phyloP scores from a whole-genome alignment of 2,797 vertebrate genomes.

The Sylvia borin region DNA sequence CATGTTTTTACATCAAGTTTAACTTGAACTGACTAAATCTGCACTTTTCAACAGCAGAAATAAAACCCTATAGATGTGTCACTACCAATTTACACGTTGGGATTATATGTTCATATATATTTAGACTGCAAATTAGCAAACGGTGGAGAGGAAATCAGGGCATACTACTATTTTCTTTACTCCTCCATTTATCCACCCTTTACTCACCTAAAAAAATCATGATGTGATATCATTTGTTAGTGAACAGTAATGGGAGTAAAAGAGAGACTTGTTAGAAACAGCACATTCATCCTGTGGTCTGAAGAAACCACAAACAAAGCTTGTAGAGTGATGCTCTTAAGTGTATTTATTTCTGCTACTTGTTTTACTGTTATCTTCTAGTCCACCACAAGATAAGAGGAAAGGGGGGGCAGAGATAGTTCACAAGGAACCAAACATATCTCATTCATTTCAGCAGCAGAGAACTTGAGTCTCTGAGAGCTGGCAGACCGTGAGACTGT shows the following conservation, averaged over 20 bases:
- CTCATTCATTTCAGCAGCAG: not conserved
- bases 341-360: not conserved
- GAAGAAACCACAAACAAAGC: not conserved
- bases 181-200: not conserved
- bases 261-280: not conserved
- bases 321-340: not conserved
- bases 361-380: not conserved
- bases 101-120: not conserved
- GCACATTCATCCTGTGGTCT: not conserved
- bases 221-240: not conserved
- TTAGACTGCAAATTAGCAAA: not conserved
- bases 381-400: not conserved
- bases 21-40: not conserved
- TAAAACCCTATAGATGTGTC: not conserved
- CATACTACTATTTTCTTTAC: not conserved
- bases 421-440: not conserved
- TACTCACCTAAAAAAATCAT: not conserved
- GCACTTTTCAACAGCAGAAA: not conserved
- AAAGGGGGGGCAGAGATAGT: not conserved
- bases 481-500: not conserved
- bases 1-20: not conserved
- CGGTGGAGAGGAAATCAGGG: not conserved
- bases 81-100: not conserved
- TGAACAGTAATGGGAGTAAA: not conserved
- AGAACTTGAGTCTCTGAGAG: not conserved